phyloP scores from a whole-genome alignment of 1,140 invertebrate genomes.

The Meloidogyne hapla region DNA sequence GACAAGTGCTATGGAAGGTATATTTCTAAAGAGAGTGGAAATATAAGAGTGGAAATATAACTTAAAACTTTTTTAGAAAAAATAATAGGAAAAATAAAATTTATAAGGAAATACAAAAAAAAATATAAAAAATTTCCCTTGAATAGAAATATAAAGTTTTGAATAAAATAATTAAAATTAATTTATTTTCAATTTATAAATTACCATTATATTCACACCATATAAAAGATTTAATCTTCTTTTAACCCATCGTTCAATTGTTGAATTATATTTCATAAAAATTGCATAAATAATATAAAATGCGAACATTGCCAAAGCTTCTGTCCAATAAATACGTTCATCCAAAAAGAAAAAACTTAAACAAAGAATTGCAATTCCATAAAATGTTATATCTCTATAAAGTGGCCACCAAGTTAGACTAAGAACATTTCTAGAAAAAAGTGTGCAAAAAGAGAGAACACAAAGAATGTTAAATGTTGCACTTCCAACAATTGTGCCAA shows the following conservation, averaged over 20 bases:
- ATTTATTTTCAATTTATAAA: no score
- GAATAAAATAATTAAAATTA: no score
- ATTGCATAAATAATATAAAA: constrained; percentile 55
- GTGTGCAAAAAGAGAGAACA: constrained; percentile 59
- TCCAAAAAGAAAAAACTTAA: constrained; percentile 66
- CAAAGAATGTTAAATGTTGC: constrained; percentile 63
- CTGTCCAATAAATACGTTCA: constrained; percentile 40
- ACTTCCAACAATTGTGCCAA: constrained; percentile 63
- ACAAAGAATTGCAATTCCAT: constrained; percentile 64
- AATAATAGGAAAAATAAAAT: no score
- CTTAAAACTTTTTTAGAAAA: no score
- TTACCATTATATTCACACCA: neutral
- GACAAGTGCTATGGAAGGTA: no score
- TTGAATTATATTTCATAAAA: constrained; percentile 60
- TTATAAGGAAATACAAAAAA: no score
- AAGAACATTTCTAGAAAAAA: constrained; percentile 86
- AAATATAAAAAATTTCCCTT: no score
- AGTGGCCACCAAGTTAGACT: constrained; percentile 74
- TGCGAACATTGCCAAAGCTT: constrained; percentile 36
- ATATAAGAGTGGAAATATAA: no score
- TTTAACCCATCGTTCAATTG: constrained; percentile 50
- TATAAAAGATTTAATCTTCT: neutral
- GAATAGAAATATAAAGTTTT: no score
- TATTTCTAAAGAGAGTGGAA: no score
- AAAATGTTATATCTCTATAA: constrained; percentile 65